Percentiles rank a stretch among this genome's conserved stretches.
Evolutionary conservation across 2,888 invertebrate genomes (phyloP).

Genomic region (Cabera pusaria): DNA sequence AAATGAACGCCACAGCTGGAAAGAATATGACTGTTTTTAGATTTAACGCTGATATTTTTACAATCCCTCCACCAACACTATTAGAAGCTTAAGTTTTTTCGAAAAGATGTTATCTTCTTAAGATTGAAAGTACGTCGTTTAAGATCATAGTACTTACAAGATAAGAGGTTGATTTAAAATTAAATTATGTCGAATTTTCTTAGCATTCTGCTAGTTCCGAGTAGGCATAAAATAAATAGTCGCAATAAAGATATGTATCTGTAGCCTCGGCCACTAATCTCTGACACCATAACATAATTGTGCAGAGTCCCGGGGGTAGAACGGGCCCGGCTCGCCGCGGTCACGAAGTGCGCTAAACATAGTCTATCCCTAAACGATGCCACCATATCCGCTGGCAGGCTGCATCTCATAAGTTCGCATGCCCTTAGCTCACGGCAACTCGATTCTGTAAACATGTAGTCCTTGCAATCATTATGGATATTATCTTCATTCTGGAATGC

Average conservation of each 20-base stretch:
- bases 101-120: too few relatives aligned
- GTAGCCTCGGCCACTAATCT: slow-evolving; percentile 58
- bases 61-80: too few relatives aligned
- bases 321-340: slow-evolving; percentile 59
- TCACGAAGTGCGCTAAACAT: slow-evolving; percentile 76
- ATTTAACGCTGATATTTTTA: too few relatives aligned
- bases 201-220: slow-evolving; percentile 10
- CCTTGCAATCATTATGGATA: slow-evolving; percentile 29
- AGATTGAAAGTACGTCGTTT: too few relatives aligned
- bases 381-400: slow-evolving; percentile 73
- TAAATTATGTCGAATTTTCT: slow-evolving; percentile 1
- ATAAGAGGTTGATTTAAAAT: too few relatives aligned
- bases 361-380: slow-evolving; percentile 73
- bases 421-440: slow-evolving; percentile 27
- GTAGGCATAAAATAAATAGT: slow-evolving; percentile 52
- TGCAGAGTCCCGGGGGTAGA: slow-evolving; percentile 59
- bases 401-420: slow-evolving; percentile 59
- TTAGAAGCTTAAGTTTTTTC: too few relatives aligned
- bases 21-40: background rate
- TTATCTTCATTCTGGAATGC: slow-evolving; percentile 21
- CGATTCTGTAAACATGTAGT: slow-evolving; percentile 15
- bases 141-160: too few relatives aligned
- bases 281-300: slow-evolving; percentile 75
- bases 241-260: slow-evolving; percentile 53
- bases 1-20: background rate